These are phyloP conservation scores for Paedocypris sp. DNA, from an alignment of 2,113 vertebrate genomes.

Conservation along the genomic window DNA sequence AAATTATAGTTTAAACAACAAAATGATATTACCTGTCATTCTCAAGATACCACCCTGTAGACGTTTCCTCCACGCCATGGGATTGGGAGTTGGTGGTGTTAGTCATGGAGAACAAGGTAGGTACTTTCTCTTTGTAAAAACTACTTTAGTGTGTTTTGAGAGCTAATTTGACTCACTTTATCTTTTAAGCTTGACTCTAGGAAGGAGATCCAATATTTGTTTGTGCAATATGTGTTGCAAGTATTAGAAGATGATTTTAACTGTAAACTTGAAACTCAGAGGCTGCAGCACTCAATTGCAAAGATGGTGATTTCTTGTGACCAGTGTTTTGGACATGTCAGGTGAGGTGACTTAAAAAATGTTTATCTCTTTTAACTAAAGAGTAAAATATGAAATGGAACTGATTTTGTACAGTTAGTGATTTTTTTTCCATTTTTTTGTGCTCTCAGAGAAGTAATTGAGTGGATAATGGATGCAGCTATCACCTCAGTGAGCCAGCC, in stretches of 20 bases:
- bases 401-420: not conserved
- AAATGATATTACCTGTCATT: too few species aligned
- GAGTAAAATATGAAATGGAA: not conserved
- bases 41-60: slow-evolving; percentile 75
- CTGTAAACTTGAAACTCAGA: slow-evolving; percentile 46
- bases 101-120: slow-evolving; percentile 73
- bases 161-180: not conserved
- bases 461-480: slow-evolving; percentile 72
- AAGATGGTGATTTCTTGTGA: slow-evolving; percentile 75
- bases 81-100: slow-evolving; percentile 76
- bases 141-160: too few species aligned
- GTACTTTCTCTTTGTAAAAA: too few species aligned
- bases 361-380: not conserved
- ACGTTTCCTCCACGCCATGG: slow-evolving; percentile 66
- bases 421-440: not conserved
- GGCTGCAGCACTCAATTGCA: slow-evolving; percentile 67
- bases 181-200: slow-evolving; percentile 29
- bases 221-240: slow-evolving; percentile 79
- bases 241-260: slow-evolving; percentile 87
- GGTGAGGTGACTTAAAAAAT: slow-evolving; percentile 59
- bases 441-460: slow-evolving; percentile 71
- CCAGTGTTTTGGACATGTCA: slow-evolving; percentile 66
- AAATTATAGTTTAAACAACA: too few species aligned
- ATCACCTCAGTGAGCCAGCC: slow-evolving; percentile 43
- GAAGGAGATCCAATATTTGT: slow-evolving; percentile 58